A percentile compares a stretch with the other conserved stretches of the same genome.
phyloP scores from a whole-genome alignment of 2,113 vertebrate genomes.

The Coturnix japonica region DNA sequence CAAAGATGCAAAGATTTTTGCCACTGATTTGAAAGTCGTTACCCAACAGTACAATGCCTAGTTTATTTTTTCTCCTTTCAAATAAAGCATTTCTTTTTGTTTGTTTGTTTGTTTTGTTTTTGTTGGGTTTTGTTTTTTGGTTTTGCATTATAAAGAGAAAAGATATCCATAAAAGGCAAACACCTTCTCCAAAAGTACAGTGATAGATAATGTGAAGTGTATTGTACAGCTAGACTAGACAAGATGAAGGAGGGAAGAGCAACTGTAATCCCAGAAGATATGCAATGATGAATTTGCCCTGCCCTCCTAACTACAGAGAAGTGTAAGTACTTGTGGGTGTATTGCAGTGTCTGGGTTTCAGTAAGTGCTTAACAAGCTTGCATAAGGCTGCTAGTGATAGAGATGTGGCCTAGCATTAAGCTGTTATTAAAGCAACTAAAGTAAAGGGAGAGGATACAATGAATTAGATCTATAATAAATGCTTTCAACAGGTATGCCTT shows the following conservation, averaged over 20 bases:
- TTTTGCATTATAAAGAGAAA: not conserved
- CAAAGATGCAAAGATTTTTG: not conserved
- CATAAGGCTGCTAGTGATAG: not conserved
- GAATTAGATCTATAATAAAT: not conserved
- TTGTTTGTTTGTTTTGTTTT: too few relatives aligned
- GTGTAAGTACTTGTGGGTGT: not conserved
- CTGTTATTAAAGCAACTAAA: not conserved
- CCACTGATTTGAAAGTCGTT: not conserved
- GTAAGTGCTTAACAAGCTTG: not conserved
- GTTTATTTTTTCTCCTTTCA: not conserved
- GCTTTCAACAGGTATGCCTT: not conserved
- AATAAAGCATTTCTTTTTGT: not conserved
- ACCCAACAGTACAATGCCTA: fast-evolving
- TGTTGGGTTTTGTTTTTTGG: too few relatives aligned
- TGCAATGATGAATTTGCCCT: not conserved
- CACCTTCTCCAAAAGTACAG: not conserved
- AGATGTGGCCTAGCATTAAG: not conserved
- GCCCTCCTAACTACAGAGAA: not conserved
- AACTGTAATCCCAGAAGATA: not conserved
- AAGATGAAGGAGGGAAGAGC: not conserved
- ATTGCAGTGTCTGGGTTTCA: not conserved
- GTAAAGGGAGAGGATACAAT: fast-evolving
- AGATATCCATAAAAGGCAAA: not conserved
- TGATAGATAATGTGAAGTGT: not conserved
- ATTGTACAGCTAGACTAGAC: not conserved